phyloP scores from a whole-genome alignment of 64 coral and sea anemone genomes.

The Dendronephthya gigantea region DNA sequence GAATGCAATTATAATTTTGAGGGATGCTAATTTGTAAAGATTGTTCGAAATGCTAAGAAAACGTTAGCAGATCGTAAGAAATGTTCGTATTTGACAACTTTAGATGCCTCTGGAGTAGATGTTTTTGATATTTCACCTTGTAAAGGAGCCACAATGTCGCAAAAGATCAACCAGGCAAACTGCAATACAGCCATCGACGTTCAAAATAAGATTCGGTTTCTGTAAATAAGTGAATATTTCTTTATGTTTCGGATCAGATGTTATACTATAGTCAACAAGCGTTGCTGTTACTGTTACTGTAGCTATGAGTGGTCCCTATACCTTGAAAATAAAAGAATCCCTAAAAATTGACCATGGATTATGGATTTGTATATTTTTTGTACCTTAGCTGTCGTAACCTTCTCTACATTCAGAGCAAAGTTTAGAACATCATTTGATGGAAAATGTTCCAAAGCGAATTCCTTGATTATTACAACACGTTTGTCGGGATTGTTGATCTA shows the following conservation, averaged over 20 bases:
- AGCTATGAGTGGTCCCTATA: background rate
- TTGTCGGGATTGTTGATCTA: constrained; percentile 95
- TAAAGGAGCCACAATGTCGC: constrained; percentile 82
- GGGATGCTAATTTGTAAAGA: background rate
- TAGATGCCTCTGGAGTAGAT: background rate
- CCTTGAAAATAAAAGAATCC: too few relatives aligned
- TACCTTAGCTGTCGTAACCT: constrained; percentile 93
- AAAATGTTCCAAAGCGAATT: constrained; percentile 77
- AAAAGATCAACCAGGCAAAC: constrained; percentile 83
- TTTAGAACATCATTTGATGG: constrained; percentile 52
- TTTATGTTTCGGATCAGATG: background rate
- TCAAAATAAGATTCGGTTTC: constrained; percentile 98
- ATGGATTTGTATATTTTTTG: background rate
- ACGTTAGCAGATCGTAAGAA: too few relatives aligned
- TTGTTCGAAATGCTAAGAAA: too few relatives aligned
- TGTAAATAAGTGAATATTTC: background rate
- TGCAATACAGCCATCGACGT: constrained; percentile 93
- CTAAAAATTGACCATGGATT: background rate
- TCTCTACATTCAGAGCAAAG: constrained; percentile 84
- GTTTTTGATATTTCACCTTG: constrained; percentile 34
- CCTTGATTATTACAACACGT: constrained; percentile 76
- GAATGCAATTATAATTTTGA: too few relatives aligned
- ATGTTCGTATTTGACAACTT: too few relatives aligned
- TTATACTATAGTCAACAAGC: background rate
- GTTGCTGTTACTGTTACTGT: background rate